phyloP scores from a whole-genome alignment of 30 jellyfish, hydroid and myxozoan genomes.

The Pseudorhiza aurosa region DNA sequence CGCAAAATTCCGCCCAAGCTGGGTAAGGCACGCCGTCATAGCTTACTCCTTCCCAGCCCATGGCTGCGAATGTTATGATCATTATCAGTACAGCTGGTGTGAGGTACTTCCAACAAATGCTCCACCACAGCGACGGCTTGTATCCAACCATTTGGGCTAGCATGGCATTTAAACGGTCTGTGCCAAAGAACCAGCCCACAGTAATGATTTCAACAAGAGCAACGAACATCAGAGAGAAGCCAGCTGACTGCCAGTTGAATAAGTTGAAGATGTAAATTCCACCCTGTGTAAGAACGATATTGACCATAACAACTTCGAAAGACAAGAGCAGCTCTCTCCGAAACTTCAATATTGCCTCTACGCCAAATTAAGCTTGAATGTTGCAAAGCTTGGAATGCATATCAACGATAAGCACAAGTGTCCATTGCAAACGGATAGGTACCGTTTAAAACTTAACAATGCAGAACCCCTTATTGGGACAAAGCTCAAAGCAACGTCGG shows the following conservation, averaged over 20 bases:
- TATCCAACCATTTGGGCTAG: constrained; percentile 86
- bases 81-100: constrained; percentile 70
- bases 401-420: too few species aligned
- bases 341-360: too few species aligned
- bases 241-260: constrained; percentile 88
- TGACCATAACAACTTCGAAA: too few species aligned
- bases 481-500: too few species aligned
- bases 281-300: constrained; percentile 70
- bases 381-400: too few species aligned
- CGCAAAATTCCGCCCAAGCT: constrained; percentile 84
- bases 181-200: constrained; percentile 91
- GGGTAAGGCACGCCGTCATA: constrained; percentile 72
- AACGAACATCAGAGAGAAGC: constrained; percentile 78
- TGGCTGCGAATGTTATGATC: constrained; percentile 47
- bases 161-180: constrained; percentile 76
- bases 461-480: too few species aligned
- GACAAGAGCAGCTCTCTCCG: too few species aligned
- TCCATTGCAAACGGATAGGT: too few species aligned
- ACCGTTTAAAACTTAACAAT: too few species aligned
- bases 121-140: constrained; percentile 89
- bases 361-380: too few species aligned
- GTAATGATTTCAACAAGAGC: constrained; percentile 84
- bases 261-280: constrained; percentile 83
- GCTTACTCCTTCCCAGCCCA: constrained; percentile 78
- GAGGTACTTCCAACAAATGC: constrained; percentile 87